Base-by-base conservation (phyloP, 53 echinoderm and acorn worm genomes). In the Apostichopus leukothele region DNA sequence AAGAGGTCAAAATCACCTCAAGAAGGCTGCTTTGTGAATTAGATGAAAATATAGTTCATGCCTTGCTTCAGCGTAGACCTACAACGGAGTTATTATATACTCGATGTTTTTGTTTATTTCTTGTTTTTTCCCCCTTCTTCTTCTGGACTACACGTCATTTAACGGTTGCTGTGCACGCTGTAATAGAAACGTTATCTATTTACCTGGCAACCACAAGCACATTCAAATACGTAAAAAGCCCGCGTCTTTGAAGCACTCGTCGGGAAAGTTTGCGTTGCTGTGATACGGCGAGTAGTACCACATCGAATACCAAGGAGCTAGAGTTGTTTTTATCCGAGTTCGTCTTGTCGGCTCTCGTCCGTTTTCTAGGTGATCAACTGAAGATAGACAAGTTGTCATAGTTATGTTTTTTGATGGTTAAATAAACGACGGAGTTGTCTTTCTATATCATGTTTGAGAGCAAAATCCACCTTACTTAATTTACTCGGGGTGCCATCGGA, bases 241-340 rank as follows among this genome's bases (percentile, higher is more conserved):
- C 13, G 6, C 71, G 20, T 16, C 18, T 71, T n/a, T 18, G 71
- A n/a, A 18, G 5, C 71, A 71, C 71, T 54, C 81, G 51, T 20
- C n/a, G 55, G 39, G 39, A 81, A 81, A 54, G 59, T 59, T 59
- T 81, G 16, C 22, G 81, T 81, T 81, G 81, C 81, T 51, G 8
- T 51, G 81, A 81, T 81, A 81, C 81, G 23, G 6, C 53, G 11
- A 53, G 55, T 59, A 1, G 54, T 81, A 10, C 12, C 81, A 55
- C 52, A 18, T 54, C 81, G 23, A 81, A 59, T 16, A 19, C 79
- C 22, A 18, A 21, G 81, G 7, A 50, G n/a, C 23, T 3, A n/a
- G 12, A 79, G 52, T 14, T 54, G 55, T 81, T 22, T 81, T 21
- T 55, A 59, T 81, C 55, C 21, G 20, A 22, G 55, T 55, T 54